phyloP scores from a whole-genome alignment of 2,113 vertebrate genomes.

The Haemorhous mexicanus region DNA sequence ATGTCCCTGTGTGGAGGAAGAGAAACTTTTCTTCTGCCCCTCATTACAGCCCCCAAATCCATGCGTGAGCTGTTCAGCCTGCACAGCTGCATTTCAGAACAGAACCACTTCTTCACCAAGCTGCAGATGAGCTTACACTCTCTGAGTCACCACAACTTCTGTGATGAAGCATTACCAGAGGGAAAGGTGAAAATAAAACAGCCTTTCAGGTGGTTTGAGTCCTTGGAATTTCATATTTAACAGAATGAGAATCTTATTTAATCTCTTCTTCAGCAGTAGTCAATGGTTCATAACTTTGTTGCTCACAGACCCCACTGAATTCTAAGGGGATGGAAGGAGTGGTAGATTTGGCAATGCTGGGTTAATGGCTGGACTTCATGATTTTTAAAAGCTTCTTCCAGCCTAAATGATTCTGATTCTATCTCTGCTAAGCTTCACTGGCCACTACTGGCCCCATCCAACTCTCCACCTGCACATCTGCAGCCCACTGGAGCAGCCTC shows the following conservation, averaged over 20 bases:
- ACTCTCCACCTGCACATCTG: not conserved
- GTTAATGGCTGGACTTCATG: not conserved
- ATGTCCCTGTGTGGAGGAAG: not conserved
- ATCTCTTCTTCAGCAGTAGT: not conserved
- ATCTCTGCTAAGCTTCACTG: not conserved
- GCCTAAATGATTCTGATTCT: not conserved
- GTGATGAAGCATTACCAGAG: not conserved
- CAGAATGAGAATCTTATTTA: not conserved
- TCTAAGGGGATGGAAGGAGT: not conserved
- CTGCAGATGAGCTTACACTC: not conserved
- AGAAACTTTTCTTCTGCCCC: not conserved
- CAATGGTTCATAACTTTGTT: not conserved
- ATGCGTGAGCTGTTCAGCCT: not conserved
- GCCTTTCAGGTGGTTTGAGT: not conserved
- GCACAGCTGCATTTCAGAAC: not conserved
- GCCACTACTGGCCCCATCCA: not conserved
- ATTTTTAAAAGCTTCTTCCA: not conserved
- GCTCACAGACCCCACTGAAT: not conserved
- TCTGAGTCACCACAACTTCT: not conserved
- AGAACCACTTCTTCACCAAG: not conserved
- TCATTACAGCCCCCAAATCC: not conserved
- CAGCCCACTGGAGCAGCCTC: not conserved
- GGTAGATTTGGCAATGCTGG: not conserved
- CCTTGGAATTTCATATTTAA: not conserved
- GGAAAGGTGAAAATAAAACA: not conserved